Evolutionary conservation across 2,888 invertebrate species (phyloP).

Genomic region (Orthosia gothica): DNA sequence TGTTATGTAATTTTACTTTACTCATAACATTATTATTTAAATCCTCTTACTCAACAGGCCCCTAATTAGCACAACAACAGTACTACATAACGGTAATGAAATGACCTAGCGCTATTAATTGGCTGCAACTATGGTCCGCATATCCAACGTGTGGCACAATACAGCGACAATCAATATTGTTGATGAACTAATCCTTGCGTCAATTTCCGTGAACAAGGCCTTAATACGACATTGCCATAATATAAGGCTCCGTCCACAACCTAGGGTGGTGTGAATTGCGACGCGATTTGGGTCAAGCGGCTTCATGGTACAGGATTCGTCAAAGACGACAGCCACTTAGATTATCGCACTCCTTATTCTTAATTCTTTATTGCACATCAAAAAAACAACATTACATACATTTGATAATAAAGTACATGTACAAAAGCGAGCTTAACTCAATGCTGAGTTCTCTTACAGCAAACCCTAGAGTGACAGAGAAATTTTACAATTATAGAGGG

Average conservation of each 20-base stretch:
- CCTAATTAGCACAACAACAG: slow-evolving; percentile 9
- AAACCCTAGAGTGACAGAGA: too few species aligned
- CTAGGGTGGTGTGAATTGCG: background rate
- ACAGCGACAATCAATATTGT: slow-evolving; percentile 58
- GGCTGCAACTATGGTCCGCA: background rate
- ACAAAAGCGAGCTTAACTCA: too few species aligned
- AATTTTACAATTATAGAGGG: too few species aligned
- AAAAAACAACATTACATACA: too few species aligned
- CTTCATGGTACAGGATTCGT: background rate
- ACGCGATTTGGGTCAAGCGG: background rate
- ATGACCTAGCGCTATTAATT: slow-evolving; percentile 33
- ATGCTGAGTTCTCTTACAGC: too few species aligned
- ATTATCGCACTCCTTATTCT: too few species aligned
- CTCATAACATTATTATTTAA: background rate
- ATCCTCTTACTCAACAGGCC: background rate
- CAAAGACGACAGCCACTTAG: background rate
- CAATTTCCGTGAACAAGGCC: slow-evolving; percentile 55
- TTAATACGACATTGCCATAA: slow-evolving; percentile 34
- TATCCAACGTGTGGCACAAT: slow-evolving; percentile 13
- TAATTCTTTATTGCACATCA: too few species aligned
- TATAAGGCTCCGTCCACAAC: background rate
- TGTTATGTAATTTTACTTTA: background rate
- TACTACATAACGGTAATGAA: slow-evolving; percentile 22
- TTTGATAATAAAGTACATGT: too few species aligned
- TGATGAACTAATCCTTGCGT: slow-evolving; percentile 61